Percentiles rank a stretch among this genome's conserved stretches.
These are phyloP conservation scores for Hetaerina americana DNA, from an alignment of 1,140 invertebrate genomes.

Conservation along the genomic window DNA sequence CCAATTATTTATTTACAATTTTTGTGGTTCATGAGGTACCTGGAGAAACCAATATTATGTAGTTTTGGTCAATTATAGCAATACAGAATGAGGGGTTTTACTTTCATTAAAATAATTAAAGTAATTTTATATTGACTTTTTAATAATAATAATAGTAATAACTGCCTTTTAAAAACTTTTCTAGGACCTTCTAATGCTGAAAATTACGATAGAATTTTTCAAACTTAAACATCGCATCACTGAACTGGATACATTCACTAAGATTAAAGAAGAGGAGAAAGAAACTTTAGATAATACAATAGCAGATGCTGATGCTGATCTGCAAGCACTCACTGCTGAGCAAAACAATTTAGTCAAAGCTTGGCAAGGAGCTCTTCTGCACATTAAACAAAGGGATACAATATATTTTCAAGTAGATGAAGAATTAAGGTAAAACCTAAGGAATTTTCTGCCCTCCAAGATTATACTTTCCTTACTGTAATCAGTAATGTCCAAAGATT, in stretches of 20 bases:
- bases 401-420: conserved; percentile 36
- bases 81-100: not conserved
- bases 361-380: conserved; percentile 30
- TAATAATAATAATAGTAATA: not conserved
- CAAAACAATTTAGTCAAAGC: conserved; percentile 48
- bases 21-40: not conserved
- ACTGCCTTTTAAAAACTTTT: not conserved
- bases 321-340: conserved; percentile 53
- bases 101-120: not conserved
- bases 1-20: not conserved
- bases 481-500: no score
- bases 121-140: not conserved
- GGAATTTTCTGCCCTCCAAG: no score
- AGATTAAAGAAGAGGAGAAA: conserved; percentile 29
- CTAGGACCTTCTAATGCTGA: not conserved
- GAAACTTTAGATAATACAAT: conserved; percentile 31
- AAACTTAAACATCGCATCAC: not conserved
- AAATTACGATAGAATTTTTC: not conserved
- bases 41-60: not conserved
- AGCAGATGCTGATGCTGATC: conserved; percentile 47
- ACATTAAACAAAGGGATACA: conserved; percentile 35
- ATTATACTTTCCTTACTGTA: no score
- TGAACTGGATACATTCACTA: not conserved
- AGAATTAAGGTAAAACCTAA: conserved; percentile 46
- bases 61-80: no score